These are phyloP conservation scores for Trissoscelio sp. DNA, from an alignment of 2,888 invertebrate species.

Conservation along the genomic window DNA sequence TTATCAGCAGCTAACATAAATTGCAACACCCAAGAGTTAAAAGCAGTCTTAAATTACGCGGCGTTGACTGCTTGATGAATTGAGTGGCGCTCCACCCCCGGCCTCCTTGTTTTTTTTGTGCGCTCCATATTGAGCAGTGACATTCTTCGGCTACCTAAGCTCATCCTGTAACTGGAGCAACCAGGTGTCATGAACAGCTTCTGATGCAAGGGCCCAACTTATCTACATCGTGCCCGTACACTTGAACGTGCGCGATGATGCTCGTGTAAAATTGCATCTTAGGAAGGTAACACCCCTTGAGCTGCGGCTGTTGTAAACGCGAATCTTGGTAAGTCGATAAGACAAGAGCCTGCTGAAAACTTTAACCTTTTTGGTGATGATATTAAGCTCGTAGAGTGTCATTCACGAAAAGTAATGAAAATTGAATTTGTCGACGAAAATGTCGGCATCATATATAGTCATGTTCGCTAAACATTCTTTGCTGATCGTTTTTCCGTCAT, in stretches of 20 bases:
- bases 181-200: conserved; percentile 73
- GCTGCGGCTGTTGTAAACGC: conserved; percentile 61
- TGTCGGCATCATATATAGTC: too few relatives aligned
- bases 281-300: conserved; percentile 66
- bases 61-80: conserved; percentile 83
- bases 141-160: conserved; percentile 56
- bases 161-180: conserved; percentile 75
- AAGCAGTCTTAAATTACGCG: conserved; percentile 84
- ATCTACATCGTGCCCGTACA: conserved; percentile 54
- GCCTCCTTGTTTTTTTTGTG: conserved; percentile 78
- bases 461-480: too few relatives aligned
- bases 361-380: conserved; percentile 56
- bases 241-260: conserved; percentile 68
- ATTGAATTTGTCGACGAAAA: conserved; percentile 33
- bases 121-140: conserved; percentile 72
- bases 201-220: conserved; percentile 65
- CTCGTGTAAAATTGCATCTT: conserved; percentile 69
- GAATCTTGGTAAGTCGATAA: conserved; percentile 66
- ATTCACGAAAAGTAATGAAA: conserved; percentile 52
- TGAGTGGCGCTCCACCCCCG: conserved; percentile 80
- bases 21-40: conserved; percentile 84
- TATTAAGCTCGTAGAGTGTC: conserved; percentile 53
- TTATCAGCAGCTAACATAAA: conserved; percentile 83
- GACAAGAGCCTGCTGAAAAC: conserved; percentile 55
- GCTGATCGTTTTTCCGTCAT: conserved; percentile 4